These are phyloP conservation scores for Dermatophagoides farinae DNA, from an alignment of 1,140 invertebrate species.

Conservation along the genomic window DNA sequence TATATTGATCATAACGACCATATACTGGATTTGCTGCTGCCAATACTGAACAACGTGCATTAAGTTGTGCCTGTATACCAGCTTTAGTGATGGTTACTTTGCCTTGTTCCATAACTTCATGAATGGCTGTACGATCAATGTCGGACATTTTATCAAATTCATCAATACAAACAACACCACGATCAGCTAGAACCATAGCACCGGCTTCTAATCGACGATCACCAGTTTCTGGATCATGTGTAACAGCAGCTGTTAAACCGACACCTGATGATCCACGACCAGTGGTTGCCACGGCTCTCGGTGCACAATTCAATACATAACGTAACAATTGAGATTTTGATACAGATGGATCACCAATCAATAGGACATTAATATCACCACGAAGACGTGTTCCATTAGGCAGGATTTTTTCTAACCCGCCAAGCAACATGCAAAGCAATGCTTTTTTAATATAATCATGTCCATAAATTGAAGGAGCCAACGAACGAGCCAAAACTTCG, in stretches of 20 bases:
- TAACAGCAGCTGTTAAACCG: conserved; percentile 94
- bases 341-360: conserved; percentile 97
- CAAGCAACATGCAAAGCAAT: conserved; percentile 78
- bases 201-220: conserved; percentile 71
- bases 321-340: conserved; percentile 92
- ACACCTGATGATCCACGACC: conserved; percentile 88
- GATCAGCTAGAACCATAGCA: conserved; percentile 96
- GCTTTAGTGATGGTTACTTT: conserved; percentile 95
- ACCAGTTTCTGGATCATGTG: conserved; percentile 75
- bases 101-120: conserved; percentile 92
- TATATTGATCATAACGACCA: conserved; percentile 93
- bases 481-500: conserved; percentile 64
- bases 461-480: conserved; percentile 95
- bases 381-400: conserved; percentile 86
- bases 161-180: conserved; percentile 96
- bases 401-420: conserved; percentile 84
- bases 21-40: conserved; percentile 99
- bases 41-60: conserved; percentile 89
- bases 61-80: conserved; percentile 91
- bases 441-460: conserved; percentile 93
- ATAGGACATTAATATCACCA: conserved; percentile 87
- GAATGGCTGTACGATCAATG: conserved; percentile 93
- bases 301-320: conserved; percentile 82
- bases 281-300: conserved; percentile 84
- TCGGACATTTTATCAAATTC: conserved; percentile 99